These are phyloP conservation scores for Eidolon helvum DNA, from an alignment of 2,113 vertebrate species.

Conservation along the genomic window DNA sequence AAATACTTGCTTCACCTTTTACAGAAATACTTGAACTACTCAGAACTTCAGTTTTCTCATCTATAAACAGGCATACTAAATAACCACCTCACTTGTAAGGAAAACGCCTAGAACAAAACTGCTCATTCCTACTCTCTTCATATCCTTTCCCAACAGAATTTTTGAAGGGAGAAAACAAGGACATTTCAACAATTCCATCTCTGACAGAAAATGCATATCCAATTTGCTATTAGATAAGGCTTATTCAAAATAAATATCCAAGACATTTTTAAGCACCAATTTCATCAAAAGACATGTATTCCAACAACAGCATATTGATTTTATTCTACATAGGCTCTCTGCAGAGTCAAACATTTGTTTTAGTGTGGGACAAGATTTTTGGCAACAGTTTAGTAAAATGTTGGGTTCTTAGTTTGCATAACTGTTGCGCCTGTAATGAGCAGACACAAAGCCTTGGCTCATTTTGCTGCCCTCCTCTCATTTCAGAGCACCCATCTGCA, in stretches of 20 bases:
- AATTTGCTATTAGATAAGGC: conserved; percentile 74
- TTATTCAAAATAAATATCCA: conserved; percentile 65
- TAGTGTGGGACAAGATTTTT: conserved; percentile 70
- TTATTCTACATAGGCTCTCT: conserved; percentile 70
- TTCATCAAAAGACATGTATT: conserved; percentile 67
- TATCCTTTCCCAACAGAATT: background rate
- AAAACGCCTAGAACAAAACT: background rate
- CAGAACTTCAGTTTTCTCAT: background rate
- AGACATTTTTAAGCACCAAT: conserved; percentile 60
- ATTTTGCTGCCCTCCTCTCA: conserved; percentile 57
- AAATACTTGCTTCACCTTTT: background rate
- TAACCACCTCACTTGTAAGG: background rate
- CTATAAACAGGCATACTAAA: background rate
- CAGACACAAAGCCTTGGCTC: conserved; percentile 70
- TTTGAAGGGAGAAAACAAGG: background rate
- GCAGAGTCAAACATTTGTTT: conserved; percentile 75
- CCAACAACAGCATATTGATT: conserved; percentile 73
- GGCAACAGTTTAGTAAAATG: conserved; percentile 65
- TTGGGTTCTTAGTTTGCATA: conserved; percentile 68
- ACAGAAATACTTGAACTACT: background rate
- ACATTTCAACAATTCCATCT: conserved; percentile 41
- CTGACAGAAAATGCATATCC: conserved; percentile 74
- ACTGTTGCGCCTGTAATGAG: conserved; percentile 66
- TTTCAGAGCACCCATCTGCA: conserved; percentile 28
- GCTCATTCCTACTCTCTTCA: background rate